Conservation (phyloP, 1,140 invertebrate species). For the Lasaia peninsularis region DNA sequence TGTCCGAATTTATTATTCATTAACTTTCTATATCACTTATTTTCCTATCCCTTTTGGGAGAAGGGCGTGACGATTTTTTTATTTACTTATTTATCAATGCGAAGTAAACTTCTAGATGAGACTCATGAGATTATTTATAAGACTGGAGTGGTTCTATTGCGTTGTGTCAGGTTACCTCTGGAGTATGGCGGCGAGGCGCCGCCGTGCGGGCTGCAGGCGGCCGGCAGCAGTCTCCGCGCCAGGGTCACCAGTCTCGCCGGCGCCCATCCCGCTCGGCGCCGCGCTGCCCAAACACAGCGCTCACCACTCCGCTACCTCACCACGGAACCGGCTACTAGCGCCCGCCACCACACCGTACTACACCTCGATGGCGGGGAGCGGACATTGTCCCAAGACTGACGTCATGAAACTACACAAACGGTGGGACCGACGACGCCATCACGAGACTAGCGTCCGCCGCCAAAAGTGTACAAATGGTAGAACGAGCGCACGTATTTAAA, state of each 20-base stretch:
- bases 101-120: too few relatives aligned
- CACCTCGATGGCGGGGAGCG: conserved; percentile 26
- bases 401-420: conserved; percentile 19
- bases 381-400: neutral
- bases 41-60: neutral
- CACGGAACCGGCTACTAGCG: neutral
- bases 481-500: too few relatives aligned
- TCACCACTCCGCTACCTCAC: conserved; percentile 69
- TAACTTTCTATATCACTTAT: too few relatives aligned
- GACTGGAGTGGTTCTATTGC: neutral
- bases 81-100: too few relatives aligned
- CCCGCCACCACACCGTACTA: conserved; percentile 21
- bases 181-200: conserved; percentile 83
- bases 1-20: too few relatives aligned
- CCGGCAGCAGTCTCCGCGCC: conserved; percentile 83
- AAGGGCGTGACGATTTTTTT: too few relatives aligned
- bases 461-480: too few relatives aligned
- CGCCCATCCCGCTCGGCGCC: conserved; percentile 73
- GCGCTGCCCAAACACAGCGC: conserved; percentile 67
- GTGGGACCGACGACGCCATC: conserved; percentile 14
- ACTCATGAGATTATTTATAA: too few relatives aligned
- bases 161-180: conserved; percentile 76
- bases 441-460: too few relatives aligned
- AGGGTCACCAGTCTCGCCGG: conserved; percentile 68
- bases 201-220: conserved; percentile 84